Evolutionary conservation across 2,797 vertebrate species (phyloP).

Genomic region (Hyperoplus lanceolatus): DNA sequence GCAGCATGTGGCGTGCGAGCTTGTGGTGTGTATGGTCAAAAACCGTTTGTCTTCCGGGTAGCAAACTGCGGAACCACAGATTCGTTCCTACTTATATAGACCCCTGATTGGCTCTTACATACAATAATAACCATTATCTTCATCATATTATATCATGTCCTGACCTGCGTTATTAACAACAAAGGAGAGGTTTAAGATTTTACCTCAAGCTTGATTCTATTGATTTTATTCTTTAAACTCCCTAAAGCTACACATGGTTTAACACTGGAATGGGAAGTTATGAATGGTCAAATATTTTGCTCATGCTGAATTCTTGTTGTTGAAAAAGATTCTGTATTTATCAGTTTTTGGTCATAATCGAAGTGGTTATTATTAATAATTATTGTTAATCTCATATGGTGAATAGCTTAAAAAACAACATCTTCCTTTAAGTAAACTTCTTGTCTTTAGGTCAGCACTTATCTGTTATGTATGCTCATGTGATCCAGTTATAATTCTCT

Average conservation of each 20-base stretch:
- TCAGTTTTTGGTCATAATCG: neutral
- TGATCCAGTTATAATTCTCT: slow-evolving; percentile 28
- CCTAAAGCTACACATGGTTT: neutral
- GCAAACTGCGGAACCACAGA: too few relatives aligned
- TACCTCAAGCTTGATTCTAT: too few relatives aligned
- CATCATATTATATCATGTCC: neutral
- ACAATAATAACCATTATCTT: neutral
- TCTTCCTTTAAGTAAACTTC: neutral
- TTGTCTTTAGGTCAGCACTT: slow-evolving; percentile 9
- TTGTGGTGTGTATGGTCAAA: too few relatives aligned
- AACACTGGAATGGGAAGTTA: neutral
- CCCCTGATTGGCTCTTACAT: too few relatives aligned
- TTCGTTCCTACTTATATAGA: too few relatives aligned
- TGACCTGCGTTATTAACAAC: too few relatives aligned
- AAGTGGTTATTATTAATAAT: slow-evolving; percentile 2
- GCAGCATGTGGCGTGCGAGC: too few relatives aligned
- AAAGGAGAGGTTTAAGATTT: too few relatives aligned
- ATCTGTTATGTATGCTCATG: slow-evolving; percentile 41
- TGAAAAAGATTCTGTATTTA: slow-evolving; percentile 5
- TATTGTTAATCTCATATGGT: neutral
- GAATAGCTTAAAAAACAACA: slow-evolving; percentile 3
- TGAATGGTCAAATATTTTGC: neutral
- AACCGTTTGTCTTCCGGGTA: too few relatives aligned
- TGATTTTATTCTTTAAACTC: neutral
- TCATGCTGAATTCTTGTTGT: neutral